These are phyloP conservation scores for Bombus pascuorum DNA, from an alignment of 1,140 invertebrate genomes.

Conservation along the genomic window DNA sequence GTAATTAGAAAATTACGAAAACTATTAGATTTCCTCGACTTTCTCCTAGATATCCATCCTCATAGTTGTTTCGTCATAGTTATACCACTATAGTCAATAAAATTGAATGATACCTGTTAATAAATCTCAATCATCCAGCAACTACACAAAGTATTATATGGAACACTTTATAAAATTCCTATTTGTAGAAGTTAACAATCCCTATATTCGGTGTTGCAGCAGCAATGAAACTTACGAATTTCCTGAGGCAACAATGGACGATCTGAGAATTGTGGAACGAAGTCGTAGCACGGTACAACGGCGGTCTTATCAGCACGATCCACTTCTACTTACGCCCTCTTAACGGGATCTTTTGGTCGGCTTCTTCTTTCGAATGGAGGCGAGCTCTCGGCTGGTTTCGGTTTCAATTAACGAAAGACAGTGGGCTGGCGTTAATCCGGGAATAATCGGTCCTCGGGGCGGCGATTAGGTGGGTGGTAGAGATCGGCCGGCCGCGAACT, in stretches of 20 bases:
- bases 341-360: conserved; percentile 36
- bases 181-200: too few species aligned
- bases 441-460: conserved; percentile 75
- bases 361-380: conserved; percentile 38
- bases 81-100: too few species aligned
- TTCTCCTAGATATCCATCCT: too few species aligned
- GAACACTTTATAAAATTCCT: background rate
- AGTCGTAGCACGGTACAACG: background rate
- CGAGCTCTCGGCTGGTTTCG: conserved; percentile 20
- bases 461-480: conserved; percentile 49
- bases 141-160: background rate
- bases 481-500: conserved; percentile 69
- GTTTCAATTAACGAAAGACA: conserved; percentile 77
- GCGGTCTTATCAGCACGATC: conserved; percentile 43
- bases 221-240: conserved; percentile 23
- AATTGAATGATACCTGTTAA: too few species aligned
- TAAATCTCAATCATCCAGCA: too few species aligned
- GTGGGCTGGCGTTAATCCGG: conserved; percentile 71
- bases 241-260: conserved; percentile 14
- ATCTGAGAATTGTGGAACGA: background rate
- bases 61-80: too few species aligned
- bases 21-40: too few species aligned
- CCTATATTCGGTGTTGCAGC: too few species aligned
- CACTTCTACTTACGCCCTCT: conserved; percentile 38
- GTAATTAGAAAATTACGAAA: too few species aligned